phyloP scores from a whole-genome alignment of 2,797 vertebrate species.

The Muscicapa comitata region DNA sequence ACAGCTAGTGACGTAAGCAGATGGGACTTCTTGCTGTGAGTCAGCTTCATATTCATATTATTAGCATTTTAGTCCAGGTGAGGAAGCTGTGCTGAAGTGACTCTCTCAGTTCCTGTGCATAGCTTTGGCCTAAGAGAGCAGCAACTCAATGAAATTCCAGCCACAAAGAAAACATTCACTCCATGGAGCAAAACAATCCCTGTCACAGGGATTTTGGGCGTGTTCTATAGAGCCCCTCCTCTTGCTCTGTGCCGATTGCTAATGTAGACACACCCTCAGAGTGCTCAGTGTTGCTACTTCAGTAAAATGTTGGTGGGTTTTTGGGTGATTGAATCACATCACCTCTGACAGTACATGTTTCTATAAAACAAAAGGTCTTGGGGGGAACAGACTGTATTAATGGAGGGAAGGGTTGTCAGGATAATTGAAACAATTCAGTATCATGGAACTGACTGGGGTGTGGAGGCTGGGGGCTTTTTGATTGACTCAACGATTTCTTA shows the following conservation, averaged over 20 bases:
- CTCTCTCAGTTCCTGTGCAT: neutral
- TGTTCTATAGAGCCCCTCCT: neutral
- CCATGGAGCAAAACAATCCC: neutral
- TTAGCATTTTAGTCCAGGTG: neutral
- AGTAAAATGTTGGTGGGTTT: rapidly evolving
- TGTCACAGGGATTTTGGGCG: too few relatives aligned
- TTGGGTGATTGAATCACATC: neutral
- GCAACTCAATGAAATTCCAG: neutral
- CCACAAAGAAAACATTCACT: neutral
- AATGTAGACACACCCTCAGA: rapidly evolving
- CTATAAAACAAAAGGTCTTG: neutral
- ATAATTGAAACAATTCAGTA: neutral
- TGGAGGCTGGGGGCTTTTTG: neutral
- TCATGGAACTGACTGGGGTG: neutral
- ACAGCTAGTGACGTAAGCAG: neutral
- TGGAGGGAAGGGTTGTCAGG: neutral
- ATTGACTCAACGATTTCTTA: neutral
- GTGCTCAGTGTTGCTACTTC: rapidly evolving
- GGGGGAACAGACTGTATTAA: neutral
- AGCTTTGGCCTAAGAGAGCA: neutral
- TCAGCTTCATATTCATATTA: neutral
- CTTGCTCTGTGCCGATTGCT: neutral
- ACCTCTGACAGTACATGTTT: neutral
- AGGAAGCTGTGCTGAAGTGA: neutral
- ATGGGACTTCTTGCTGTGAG: neutral